phyloP scores from a whole-genome alignment of 2,113 vertebrate genomes.

The Uropsilus gracilis region DNA sequence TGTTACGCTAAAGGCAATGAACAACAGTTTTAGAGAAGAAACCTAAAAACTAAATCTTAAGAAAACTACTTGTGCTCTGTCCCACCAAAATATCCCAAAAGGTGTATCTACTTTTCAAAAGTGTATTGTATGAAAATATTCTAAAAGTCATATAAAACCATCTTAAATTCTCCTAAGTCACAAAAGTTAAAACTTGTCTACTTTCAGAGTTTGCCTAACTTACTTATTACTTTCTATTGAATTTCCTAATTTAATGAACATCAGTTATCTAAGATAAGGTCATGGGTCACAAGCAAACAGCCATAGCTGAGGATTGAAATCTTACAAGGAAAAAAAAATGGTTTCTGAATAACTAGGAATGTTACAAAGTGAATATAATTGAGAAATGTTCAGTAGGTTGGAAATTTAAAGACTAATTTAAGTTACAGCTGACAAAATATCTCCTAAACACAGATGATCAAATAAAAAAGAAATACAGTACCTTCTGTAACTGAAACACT shows the following conservation, averaged over 20 bases:
- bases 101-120: slow-evolving; percentile 51
- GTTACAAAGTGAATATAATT: neutral
- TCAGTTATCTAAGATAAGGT: neutral
- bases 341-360: neutral
- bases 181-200: slow-evolving; percentile 19
- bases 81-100: slow-evolving; percentile 46
- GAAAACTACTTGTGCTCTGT: neutral
- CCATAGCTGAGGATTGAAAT: neutral
- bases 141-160: slow-evolving; percentile 37
- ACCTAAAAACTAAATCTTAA: neutral
- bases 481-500: slow-evolving; percentile 18
- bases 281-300: neutral
- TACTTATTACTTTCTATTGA: neutral
- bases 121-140: neutral
- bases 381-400: neutral
- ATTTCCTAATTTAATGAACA: neutral
- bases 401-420: neutral
- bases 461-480: neutral
- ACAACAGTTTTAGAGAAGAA: neutral
- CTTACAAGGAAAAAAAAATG: neutral
- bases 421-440: slow-evolving; percentile 30
- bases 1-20: slow-evolving; percentile 20
- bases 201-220: slow-evolving; percentile 17
- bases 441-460: neutral
- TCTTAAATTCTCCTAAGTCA: neutral